Evolutionary conservation across 2,888 invertebrate species (phyloP).

Genomic region (Oligia strigilis): DNA sequence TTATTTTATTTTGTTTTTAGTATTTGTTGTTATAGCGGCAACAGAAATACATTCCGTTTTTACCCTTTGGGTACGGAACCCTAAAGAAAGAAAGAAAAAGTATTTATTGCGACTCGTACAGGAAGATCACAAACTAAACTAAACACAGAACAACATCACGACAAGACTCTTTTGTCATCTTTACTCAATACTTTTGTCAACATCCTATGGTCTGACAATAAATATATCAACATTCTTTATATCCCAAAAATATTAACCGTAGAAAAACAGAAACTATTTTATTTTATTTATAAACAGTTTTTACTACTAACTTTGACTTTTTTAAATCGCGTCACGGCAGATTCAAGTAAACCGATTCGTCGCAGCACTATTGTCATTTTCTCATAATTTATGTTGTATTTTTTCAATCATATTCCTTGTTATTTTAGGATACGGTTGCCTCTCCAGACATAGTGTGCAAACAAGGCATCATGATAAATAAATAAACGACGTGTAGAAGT

Average conservation of each 20-base stretch:
- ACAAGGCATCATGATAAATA: slow-evolving; percentile 39
- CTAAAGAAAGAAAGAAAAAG: too few species aligned
- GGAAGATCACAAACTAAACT: too few species aligned
- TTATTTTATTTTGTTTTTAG: too few species aligned
- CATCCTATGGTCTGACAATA: slow-evolving; percentile 6
- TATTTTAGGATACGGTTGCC: slow-evolving; percentile 49
- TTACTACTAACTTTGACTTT: slow-evolving; percentile 33
- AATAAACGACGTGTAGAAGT: slow-evolving; percentile 23
- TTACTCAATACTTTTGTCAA: slow-evolving; percentile 26
- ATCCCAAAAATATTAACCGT: slow-evolving; percentile 37
- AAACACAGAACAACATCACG: too few species aligned
- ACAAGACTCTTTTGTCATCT: slow-evolving; percentile 17
- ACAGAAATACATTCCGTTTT: too few species aligned
- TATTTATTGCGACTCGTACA: too few species aligned
- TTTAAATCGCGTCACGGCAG: slow-evolving; percentile 54
- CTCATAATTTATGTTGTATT: slow-evolving; percentile 58
- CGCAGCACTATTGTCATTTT: slow-evolving; percentile 50
- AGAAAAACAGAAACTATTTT: slow-evolving; percentile 26
- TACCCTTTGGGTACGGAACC: too few species aligned
- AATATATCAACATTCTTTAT: slow-evolving; percentile 51
- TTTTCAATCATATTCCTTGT: slow-evolving; percentile 51
- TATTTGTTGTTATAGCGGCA: too few species aligned
- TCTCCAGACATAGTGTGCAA: slow-evolving; percentile 34
- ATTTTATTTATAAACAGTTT: slow-evolving; percentile 47
- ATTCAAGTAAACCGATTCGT: slow-evolving; percentile 56